Evolutionary conservation across 2,888 invertebrate species (phyloP), one percentile per base, ranked within the genome.

Genomic region (Dicyrtoma fusca): DNA sequence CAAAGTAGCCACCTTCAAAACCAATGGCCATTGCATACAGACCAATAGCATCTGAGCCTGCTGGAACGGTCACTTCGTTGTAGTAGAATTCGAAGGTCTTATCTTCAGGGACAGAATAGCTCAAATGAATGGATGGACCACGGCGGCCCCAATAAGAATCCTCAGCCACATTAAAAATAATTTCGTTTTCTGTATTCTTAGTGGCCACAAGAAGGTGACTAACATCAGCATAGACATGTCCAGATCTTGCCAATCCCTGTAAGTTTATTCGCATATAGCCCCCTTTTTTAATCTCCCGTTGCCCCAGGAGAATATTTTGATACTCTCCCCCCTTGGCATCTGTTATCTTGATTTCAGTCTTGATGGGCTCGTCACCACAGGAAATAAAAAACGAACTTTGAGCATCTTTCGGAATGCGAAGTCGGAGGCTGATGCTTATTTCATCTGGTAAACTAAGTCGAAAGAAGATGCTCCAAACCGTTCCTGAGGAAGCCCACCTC

Each of bases 1-100:
- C 80, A 53, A 78, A 77, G 53, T 80, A 80, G 13, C 80, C 80
- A n/a, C 78, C 78, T 25, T 45, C 14, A 23, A 71, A 70, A 11
- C 75, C 78, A n/a, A 74, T 72, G 6, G 80, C 80, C 63, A 76
- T 76, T 44, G 74, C 79, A 62, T 80, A 80, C 10, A 77, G 66
- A 13, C 78, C 78, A 17, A 76, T 25, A 2, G 72, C 72, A 64
- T 80, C 80, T 13, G 76, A 71, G 0, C 70, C 73, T 8, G 23
- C 34, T 25, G 80, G 80, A 0, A 79, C 75, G 42, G 69, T 63
- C 11, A 80, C 72, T 70, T 78, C 77, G 51, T 76, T 77, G 59
- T 80, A 78, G 57, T 79, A 80, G 68, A 77, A 80, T 47, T 77
- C 77, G 4, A 55, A 45, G 17, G 59, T n/a, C 59, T 49, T 11